phyloP scores from a whole-genome alignment of 2,113 vertebrate genomes.

The Scytalopus superciliaris region DNA sequence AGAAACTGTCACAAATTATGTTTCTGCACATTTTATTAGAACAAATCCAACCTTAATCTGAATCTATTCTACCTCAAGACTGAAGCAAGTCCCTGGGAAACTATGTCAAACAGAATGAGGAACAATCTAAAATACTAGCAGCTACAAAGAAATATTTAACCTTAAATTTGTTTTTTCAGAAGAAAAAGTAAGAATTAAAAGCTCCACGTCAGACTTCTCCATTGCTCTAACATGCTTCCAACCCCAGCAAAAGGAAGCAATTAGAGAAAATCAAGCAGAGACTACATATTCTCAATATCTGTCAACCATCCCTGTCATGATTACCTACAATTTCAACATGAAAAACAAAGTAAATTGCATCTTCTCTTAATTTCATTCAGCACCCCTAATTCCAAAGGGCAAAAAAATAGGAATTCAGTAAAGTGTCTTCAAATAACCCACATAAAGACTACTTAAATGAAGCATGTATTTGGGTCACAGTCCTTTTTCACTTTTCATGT shows the following conservation, averaged over 20 bases:
- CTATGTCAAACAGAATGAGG: background rate
- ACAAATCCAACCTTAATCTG: constrained; percentile 28
- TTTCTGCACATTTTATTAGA: constrained; percentile 38
- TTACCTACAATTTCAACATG: background rate
- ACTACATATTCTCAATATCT: too few species aligned
- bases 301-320: background rate
- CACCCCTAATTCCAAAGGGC: fast-evolving
- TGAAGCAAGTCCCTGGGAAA: constrained; percentile 3
- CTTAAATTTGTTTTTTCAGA: background rate
- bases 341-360: background rate
- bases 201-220: background rate
- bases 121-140: background rate
- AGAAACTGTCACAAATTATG: constrained; percentile 54
- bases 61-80: constrained; percentile 36
- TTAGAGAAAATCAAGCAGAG: background rate
- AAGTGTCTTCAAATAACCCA: background rate
- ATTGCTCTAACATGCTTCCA: background rate
- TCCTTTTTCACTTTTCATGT: background rate
- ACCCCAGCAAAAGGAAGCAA: background rate
- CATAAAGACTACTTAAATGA: background rate
- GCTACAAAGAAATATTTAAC: background rate
- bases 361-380: background rate
- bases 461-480: background rate
- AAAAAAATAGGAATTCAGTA: background rate
- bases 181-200: background rate